Base-by-base conservation (phyloP, 2,888 invertebrate species). In the Scaptomyza tumidula region DNA sequence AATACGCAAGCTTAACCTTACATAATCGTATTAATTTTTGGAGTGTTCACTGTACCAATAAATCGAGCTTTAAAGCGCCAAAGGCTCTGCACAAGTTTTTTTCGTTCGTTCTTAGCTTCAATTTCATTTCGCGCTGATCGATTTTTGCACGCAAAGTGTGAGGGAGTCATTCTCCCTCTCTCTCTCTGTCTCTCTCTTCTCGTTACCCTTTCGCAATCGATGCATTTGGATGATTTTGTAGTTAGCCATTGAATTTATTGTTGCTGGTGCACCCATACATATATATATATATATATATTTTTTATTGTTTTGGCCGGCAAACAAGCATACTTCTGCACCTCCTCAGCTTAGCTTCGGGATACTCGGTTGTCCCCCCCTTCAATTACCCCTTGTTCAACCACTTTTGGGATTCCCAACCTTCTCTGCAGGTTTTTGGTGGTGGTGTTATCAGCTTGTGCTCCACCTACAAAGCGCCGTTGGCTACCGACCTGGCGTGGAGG, bases 61-160 rank as follows among this genome's bases (percentile, higher is more conserved):
- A 73, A 63, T 63, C 63, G 80, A 54, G 60, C 35, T 14, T 16
- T 6, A 74, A 62, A 71, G 71, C 64, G 80, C 89, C 80, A 69
- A 50, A 50, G 80, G 89, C 86, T 55, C 44, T 68, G 72, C 71
- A 57, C 41, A 44, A 3, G 9, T 19, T 31, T 45, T 45, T 45
- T 29, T 45, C 6, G 24, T 45, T 33, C 7, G 54, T 63, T 84
- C 75, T 84, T 67, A 84, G 76, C 86, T 83, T 88, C 84, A 83
- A 89, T 89, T 87, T 87, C 86, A 89, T 82, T 86, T 80, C 63
- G 77, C 68, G 66, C 86, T 88, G 89, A 89, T 89, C 90, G 90
- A 87, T 89, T 89, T 88, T 85, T 83, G 86, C 89, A 89, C 84
- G 90, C 88, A 87, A 89, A 83, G 76, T 81, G 88, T 87, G 88